These are phyloP conservation scores for Dolichomitus sp. DNA, from an alignment of 2,888 invertebrate species.

Conservation along the genomic window DNA sequence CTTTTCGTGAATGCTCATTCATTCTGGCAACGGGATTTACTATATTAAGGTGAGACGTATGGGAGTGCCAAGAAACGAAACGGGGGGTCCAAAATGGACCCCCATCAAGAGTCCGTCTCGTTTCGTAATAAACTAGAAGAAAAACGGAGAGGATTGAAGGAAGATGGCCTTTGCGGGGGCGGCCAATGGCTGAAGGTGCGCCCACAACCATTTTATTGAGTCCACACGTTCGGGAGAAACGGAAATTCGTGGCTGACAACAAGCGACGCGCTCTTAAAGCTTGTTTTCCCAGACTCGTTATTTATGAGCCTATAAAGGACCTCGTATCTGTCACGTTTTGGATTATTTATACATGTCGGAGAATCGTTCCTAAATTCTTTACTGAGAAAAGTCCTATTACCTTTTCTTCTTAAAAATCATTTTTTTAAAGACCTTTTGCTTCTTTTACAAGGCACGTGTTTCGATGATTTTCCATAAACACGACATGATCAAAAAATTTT, in stretches of 20 bases:
- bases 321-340: slow-evolving; percentile 20
- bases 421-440: background rate
- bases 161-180: slow-evolving; percentile 25
- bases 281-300: slow-evolving; percentile 31
- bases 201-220: slow-evolving; percentile 14
- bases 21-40: slow-evolving; percentile 13
- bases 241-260: slow-evolving; percentile 34
- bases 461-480: no score
- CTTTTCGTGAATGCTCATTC: background rate
- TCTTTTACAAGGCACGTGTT: no score
- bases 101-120: slow-evolving; percentile 25
- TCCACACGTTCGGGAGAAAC: background rate
- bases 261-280: slow-evolving; percentile 10
- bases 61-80: slow-evolving; percentile 12
- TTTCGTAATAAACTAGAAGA: slow-evolving; percentile 10
- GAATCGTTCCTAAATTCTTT: slow-evolving; percentile 24
- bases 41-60: background rate
- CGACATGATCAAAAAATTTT: no score
- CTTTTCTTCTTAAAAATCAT: background rate
- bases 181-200: slow-evolving; percentile 9
- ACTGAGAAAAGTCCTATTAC: background rate
- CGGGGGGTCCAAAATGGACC: background rate
- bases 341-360: slow-evolving; percentile 22
- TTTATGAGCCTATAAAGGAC: slow-evolving; percentile 42
- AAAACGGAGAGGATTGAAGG: background rate